Conservation (phyloP, 2,113 vertebrate genomes). For the Malaclemys terrapin region DNA sequence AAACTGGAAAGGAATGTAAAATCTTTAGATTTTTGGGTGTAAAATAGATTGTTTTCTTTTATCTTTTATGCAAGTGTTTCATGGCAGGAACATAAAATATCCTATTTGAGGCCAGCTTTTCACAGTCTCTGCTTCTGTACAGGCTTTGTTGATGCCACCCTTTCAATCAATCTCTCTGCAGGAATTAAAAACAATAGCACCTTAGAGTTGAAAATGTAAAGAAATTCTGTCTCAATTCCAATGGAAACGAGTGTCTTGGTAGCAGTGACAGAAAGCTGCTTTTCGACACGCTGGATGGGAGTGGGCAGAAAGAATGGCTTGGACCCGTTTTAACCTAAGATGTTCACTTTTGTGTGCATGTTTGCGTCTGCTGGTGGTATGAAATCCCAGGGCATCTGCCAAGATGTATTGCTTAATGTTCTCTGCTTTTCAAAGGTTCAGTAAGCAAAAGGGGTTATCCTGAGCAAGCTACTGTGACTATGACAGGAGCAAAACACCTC, state of each 20-base stretch:
- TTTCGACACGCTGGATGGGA: background rate
- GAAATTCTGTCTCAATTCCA: conserved; percentile 1
- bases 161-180: conserved; percentile 27
- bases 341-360: conserved; percentile 57
- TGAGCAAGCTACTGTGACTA: conserved; percentile 68
- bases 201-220: background rate
- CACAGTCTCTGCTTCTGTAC: background rate
- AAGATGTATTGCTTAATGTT: conserved; percentile 79
- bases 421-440: conserved; percentile 82
- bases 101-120: conserved; percentile 5
- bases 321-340: conserved; percentile 63
- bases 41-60: conserved; percentile 56
- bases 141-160: accelerated
- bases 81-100: conserved; percentile 46
- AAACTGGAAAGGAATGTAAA: conserved; percentile 54
- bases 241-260: accelerated
- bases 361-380: conserved; percentile 62
- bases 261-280: conserved; percentile 7
- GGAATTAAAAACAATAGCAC: conserved; percentile 46
- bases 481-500: conserved; percentile 82
- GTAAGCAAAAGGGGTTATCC: conserved; percentile 80
- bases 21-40: conserved; percentile 43
- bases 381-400: conserved; percentile 72
- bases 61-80: conserved; percentile 52
- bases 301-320: conserved; percentile 22